Conservation (phyloP, 2,888 invertebrate species). For the Drosophila emarginata region DNA sequence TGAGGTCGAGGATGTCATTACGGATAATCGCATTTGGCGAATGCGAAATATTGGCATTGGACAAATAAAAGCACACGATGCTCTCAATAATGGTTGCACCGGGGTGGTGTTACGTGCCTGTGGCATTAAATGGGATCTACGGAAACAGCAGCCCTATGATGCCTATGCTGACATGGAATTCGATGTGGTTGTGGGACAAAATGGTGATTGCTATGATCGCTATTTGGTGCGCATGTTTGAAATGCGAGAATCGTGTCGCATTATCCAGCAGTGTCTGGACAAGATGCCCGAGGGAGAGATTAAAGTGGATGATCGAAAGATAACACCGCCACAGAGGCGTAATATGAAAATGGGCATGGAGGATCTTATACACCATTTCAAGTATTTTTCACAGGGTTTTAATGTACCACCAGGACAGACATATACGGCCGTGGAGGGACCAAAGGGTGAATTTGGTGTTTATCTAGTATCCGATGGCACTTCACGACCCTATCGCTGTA, state of each 20-base stretch:
- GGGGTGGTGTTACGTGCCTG: conserved; percentile 91
- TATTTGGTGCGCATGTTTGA: conserved; percentile 87
- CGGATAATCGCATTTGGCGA: conserved; percentile 89
- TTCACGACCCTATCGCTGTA: conserved; percentile 88
- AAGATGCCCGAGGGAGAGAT: conserved; percentile 92
- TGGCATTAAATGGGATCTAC: conserved; percentile 94
- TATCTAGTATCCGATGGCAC: conserved; percentile 94
- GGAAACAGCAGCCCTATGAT: conserved; percentile 92
- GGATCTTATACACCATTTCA: conserved; percentile 94
- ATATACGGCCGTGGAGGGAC: conserved; percentile 91
- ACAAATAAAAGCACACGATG: conserved; percentile 88
- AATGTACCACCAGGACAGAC: conserved; percentile 92
- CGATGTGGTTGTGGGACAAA: conserved; percentile 90
- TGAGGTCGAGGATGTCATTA: conserved; percentile 91
- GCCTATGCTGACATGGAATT: conserved; percentile 92
- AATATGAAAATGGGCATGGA: conserved; percentile 96
- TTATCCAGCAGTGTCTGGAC: conserved; percentile 91
- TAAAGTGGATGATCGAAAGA: conserved; percentile 91
- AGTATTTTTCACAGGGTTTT: conserved; percentile 91
- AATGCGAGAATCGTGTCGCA: conserved; percentile 90
- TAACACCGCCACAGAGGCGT: conserved; percentile 87
- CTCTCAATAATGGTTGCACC: conserved; percentile 88
- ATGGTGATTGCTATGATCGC: conserved; percentile 93
- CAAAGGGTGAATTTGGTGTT: conserved; percentile 94
- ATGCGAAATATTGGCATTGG: conserved; percentile 90